Conservation (phyloP, 53 echinoderm and acorn worm species). For the Henricia sp. region DNA sequence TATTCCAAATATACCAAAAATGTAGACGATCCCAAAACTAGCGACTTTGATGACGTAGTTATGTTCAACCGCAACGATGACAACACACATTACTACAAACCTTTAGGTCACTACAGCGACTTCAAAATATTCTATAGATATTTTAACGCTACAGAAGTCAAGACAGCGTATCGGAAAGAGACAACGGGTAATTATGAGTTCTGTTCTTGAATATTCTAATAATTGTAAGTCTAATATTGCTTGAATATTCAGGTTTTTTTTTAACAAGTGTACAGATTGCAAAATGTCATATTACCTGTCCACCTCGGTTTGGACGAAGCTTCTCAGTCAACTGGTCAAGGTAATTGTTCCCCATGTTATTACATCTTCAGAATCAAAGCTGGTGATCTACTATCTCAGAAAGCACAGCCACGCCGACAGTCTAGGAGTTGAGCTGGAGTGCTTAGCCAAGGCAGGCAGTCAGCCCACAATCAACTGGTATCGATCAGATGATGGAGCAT, state of each 20-base stretch:
- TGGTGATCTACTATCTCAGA: slow-evolving; percentile 36
- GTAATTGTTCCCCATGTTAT: no score
- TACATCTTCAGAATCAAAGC: slow-evolving; percentile 21
- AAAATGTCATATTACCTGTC: no score
- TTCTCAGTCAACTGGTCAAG: no score
- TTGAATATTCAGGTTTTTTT: no score
- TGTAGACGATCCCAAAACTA: background rate
- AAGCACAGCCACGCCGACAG: slow-evolving; percentile 23
- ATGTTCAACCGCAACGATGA: background rate
- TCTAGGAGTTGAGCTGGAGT: slow-evolving; percentile 37
- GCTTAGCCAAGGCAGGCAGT: slow-evolving; percentile 49
- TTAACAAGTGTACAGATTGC: no score
- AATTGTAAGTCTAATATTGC: no score
- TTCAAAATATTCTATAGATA: slow-evolving; percentile 29
- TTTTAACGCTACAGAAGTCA: slow-evolving; percentile 19
- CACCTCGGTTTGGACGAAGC: no score
- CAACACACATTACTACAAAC: background rate
- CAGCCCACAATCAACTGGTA: slow-evolving; percentile 24
- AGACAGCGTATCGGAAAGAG: slow-evolving; percentile 3
- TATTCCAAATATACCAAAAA: background rate
- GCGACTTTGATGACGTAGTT: background rate
- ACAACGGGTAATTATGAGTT: slow-evolving; percentile 13
- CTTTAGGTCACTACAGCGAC: slow-evolving; percentile 10
- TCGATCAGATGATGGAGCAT: slow-evolving; percentile 34
- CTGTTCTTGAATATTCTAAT: no score